These are phyloP conservation scores for Marronus borbonicus DNA, from an alignment of 2,888 invertebrate species.

Conservation along the genomic window DNA sequence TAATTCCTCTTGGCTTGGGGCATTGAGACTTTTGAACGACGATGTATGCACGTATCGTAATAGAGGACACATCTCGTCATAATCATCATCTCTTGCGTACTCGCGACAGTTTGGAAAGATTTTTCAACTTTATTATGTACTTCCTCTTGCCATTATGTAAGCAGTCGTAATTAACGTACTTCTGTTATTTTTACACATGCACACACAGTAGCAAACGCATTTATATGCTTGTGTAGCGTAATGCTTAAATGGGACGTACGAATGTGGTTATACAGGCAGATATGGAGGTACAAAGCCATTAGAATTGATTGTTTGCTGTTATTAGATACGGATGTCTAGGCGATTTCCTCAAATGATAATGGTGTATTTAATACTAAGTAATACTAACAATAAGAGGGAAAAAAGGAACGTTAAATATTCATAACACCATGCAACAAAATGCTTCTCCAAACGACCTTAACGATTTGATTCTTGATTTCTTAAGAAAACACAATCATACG, in stretches of 20 bases:
- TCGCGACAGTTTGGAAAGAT: conserved; percentile 23
- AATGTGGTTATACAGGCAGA: neutral
- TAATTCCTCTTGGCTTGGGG: no score
- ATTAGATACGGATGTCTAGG: conserved; percentile 44
- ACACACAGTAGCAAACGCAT: conserved; percentile 3
- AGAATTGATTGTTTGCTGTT: conserved; percentile 36
- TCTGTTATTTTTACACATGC: conserved; percentile 21
- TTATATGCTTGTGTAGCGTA: neutral
- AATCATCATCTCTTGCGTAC: conserved; percentile 13
- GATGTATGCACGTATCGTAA: neutral
- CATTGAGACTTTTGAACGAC: neutral
- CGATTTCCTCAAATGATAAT: conserved; percentile 30
- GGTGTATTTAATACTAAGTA: neutral
- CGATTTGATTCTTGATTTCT: no score
- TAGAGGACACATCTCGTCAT: conserved; percentile 24
- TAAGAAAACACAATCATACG: no score
- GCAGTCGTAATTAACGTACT: conserved; percentile 35
- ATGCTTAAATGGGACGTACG: neutral
- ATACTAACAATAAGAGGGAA: neutral
- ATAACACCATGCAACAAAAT: neutral
- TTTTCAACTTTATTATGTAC: conserved; percentile 35
- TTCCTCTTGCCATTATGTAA: conserved; percentile 33
- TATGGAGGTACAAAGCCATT: conserved; percentile 14
- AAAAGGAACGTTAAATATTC: neutral
- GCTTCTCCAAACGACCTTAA: no score